A percentile compares a stretch with the other conserved stretches of the same genome.
Conservation (phyloP, 2,113 vertebrate species). For the Phaethornis superciliosus region DNA sequence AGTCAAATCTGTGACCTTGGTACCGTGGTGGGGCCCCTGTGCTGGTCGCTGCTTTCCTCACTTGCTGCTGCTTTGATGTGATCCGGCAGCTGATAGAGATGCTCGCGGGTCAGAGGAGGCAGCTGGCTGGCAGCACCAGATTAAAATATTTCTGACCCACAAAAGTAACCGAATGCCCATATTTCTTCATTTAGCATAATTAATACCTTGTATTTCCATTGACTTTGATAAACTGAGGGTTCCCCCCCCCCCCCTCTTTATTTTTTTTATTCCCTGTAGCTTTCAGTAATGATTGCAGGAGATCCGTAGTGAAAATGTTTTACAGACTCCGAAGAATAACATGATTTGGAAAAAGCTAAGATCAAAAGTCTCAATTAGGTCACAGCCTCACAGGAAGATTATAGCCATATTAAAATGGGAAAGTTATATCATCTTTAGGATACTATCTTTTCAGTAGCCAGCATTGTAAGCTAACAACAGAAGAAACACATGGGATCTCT, state of each 20-base stretch:
- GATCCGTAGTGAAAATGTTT: constrained; percentile 68
- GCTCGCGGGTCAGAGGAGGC: constrained; percentile 60
- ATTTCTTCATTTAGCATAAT: constrained; percentile 89
- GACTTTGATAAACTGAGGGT: constrained; percentile 76
- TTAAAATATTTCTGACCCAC: constrained; percentile 74
- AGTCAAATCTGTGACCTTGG: constrained; percentile 60
- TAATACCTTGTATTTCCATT: constrained; percentile 82
- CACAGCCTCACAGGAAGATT: constrained; percentile 75
- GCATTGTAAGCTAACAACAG: constrained; percentile 13
- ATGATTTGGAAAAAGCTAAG: constrained; percentile 60
- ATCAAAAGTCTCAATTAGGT: constrained; percentile 83
- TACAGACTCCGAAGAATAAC: constrained; percentile 78
- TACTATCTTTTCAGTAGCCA: constrained; percentile 55
- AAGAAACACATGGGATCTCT: constrained; percentile 7
- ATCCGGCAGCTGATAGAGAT: constrained; percentile 68
- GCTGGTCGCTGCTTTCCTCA: constrained; percentile 56
- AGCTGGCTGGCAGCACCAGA: constrained; percentile 72
- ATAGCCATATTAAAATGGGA: constrained; percentile 78
- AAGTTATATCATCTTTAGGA: constrained; percentile 71
- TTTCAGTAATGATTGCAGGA: constrained; percentile 71
- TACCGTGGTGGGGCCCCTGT: neutral
- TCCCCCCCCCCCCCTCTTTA: neutral
- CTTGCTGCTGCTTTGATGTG: constrained; percentile 75
- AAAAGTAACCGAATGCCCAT: constrained; percentile 71
- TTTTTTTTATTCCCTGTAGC: constrained; percentile 38